Percentiles rank a stretch among this genome's conserved stretches.
Evolutionary conservation across 2,113 vertebrate genomes (phyloP).

Genomic region (Chaetops frenatus): DNA sequence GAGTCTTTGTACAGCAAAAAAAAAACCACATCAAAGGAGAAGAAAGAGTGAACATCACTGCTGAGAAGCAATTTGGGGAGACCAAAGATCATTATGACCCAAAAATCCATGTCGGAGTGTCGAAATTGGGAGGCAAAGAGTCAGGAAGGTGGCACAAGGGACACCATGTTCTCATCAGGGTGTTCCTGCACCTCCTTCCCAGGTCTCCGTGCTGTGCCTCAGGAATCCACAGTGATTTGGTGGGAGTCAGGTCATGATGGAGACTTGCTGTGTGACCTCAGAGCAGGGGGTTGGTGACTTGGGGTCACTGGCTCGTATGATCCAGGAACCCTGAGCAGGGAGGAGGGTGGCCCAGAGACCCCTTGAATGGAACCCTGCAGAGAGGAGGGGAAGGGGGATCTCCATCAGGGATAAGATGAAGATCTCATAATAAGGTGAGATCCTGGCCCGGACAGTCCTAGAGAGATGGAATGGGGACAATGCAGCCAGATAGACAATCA

Average conservation of each 20-base stretch:
- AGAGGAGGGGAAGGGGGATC: not conserved
- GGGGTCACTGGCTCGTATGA: not conserved
- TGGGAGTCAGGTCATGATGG: not conserved
- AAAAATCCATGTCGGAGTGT: not conserved
- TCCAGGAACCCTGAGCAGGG: not conserved
- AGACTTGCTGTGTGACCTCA: not conserved
- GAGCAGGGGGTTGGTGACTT: not conserved
- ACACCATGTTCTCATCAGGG: not conserved
- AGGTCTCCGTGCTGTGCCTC: not conserved
- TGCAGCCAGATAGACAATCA: no score
- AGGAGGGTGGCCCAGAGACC: not conserved
- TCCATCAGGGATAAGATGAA: accelerated
- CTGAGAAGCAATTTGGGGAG: not conserved
- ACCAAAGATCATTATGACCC: not conserved
- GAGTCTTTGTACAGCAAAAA: not conserved
- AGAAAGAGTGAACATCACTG: accelerated
- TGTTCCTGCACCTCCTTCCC: not conserved
- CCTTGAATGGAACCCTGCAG: not conserved
- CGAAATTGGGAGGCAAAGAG: accelerated
- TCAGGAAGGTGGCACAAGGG: not conserved
- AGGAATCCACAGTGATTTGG: no score
- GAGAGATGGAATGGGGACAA: accelerated
- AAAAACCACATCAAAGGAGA: not conserved
- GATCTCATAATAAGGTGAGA: not conserved
- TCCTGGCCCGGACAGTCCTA: accelerated